Base-by-base conservation (phyloP, 2,113 vertebrate species). In the Anhinga rufa region DNA sequence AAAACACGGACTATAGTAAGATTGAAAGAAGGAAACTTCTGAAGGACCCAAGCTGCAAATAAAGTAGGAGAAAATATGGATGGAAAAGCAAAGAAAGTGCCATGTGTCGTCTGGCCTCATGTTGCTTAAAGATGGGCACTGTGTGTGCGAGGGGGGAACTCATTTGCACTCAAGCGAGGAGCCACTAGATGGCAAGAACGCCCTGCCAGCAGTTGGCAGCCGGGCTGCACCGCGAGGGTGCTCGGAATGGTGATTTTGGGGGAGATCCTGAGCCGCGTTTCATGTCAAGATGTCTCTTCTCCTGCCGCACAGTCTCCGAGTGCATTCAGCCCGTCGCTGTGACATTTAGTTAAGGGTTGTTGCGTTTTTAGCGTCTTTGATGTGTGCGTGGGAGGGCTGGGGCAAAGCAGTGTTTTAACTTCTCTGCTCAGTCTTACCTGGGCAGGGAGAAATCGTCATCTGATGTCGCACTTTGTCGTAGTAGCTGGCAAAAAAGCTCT, bases 181-280 rank as follows among this genome's bases (percentile, higher is more conserved):
- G 68, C 90, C 95, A 51, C 80, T 68, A 92, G 92, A 80, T 92
- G 96, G 89, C 95, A 94, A 85, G 58, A 83, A 57, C 11, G 42
- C 11, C 24, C 86, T 66, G 31, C 57, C 36, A 51, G 72, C 24
- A 4, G 46, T 29, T 68, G 24, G 68, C 32, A 28, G 18, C 64
- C 17, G 79, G 34, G 71, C 21, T 36, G 51, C 17, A 2, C 4
- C 7, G 19, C 3, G 11, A 32, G 18, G 52, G 25, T 36, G 65
- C 42, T 40, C 34, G 5, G 26, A 8, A 12, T 4, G 57, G 40
- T 17, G 51, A 57, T 13, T 51, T 49, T 8, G 1, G 57, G 74
- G n/a, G 14, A 21, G 9, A 51, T 32, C 9, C n/a, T 26, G 55
- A 52, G 65, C 60, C 20, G 6, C 10, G 1, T 19, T 64, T 12